phyloP scores from a whole-genome alignment of 92 coral and sea anemone genomes.

The Desmophyllum pertusum region DNA sequence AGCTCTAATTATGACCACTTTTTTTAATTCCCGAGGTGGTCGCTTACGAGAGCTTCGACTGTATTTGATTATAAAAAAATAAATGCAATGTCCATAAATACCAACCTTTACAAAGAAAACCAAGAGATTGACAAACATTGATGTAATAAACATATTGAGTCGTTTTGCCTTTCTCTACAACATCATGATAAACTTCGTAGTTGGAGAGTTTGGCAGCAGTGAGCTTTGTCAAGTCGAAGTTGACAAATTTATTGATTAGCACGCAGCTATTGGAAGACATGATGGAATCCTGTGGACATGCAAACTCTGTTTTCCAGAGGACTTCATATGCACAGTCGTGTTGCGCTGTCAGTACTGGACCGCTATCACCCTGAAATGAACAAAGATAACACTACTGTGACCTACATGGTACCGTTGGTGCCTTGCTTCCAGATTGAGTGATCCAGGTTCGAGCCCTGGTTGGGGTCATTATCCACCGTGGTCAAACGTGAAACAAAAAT shows the following conservation, averaged over 20 bases:
- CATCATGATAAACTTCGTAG: conserved; percentile 55
- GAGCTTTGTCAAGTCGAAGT: conserved; percentile 81
- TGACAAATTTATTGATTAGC: conserved; percentile 74
- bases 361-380: conserved; percentile 70
- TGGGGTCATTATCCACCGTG: too few species aligned
- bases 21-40: too few species aligned
- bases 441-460: neutral
- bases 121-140: conserved; percentile 79
- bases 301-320: conserved; percentile 90
- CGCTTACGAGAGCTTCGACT: too few species aligned
- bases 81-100: too few species aligned
- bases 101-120: conserved; percentile 75
- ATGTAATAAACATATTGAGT: conserved; percentile 61
- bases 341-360: conserved; percentile 75
- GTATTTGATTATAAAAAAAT: too few species aligned
- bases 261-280: conserved; percentile 70
- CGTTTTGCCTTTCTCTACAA: conserved; percentile 4
- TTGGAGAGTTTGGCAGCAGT: conserved; percentile 44
- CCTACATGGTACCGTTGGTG: neutral
- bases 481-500: too few species aligned
- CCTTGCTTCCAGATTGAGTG: neutral
- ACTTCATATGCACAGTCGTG: conserved; percentile 76
- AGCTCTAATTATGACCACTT: too few species aligned
- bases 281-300: conserved; percentile 71
- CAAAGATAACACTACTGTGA: neutral